phyloP scores from a whole-genome alignment of 23 tunicate genomes.

The Trididemnum nubilum region DNA sequence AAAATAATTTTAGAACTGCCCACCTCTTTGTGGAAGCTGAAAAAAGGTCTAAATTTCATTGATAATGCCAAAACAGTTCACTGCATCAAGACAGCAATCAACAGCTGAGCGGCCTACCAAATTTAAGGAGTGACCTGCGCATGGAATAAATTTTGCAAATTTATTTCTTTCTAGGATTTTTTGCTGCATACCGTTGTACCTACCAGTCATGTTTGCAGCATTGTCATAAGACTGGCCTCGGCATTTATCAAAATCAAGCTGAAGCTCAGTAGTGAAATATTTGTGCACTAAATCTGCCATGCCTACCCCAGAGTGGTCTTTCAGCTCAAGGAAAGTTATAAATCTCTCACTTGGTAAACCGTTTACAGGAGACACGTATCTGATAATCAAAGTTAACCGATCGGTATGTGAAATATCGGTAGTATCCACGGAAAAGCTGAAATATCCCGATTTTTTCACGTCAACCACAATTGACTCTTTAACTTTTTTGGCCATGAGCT shows the following conservation, averaged over 20 bases:
- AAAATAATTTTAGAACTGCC: slow-evolving; percentile 34
- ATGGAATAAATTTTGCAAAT: slow-evolving; percentile 28
- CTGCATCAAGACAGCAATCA: slow-evolving; percentile 26
- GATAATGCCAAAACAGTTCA: slow-evolving; percentile 36
- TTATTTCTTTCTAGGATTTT: slow-evolving; percentile 9
- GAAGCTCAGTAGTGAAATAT: slow-evolving; percentile 18
- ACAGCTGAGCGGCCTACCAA: slow-evolving; percentile 18
- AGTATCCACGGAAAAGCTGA: slow-evolving; percentile 31
- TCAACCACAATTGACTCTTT: slow-evolving; percentile 18
- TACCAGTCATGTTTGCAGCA: slow-evolving; percentile 37
- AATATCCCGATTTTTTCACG: slow-evolving; percentile 36
- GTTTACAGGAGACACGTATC: slow-evolving; percentile 33
- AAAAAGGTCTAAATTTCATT: slow-evolving; percentile 26
- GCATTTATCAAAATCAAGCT: slow-evolving; percentile 24
- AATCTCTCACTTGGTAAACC: slow-evolving; percentile 20
- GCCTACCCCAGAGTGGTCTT: slow-evolving; percentile 22
- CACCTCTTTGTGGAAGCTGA: slow-evolving; percentile 27
- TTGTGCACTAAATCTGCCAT: slow-evolving; percentile 20
- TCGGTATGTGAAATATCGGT: slow-evolving; percentile 25
- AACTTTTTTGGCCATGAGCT: slow-evolving; percentile 27
- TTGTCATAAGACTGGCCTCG: slow-evolving; percentile 33
- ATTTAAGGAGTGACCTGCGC: slow-evolving; percentile 26
- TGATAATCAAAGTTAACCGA: slow-evolving; percentile 24
- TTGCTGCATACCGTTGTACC: slow-evolving; percentile 35
- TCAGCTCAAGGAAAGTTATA: slow-evolving; percentile 32